Evolutionary conservation across 2,797 vertebrate species (phyloP), one percentile per base, ranked within the genome.

Genomic region (Podargus strigoides): DNA sequence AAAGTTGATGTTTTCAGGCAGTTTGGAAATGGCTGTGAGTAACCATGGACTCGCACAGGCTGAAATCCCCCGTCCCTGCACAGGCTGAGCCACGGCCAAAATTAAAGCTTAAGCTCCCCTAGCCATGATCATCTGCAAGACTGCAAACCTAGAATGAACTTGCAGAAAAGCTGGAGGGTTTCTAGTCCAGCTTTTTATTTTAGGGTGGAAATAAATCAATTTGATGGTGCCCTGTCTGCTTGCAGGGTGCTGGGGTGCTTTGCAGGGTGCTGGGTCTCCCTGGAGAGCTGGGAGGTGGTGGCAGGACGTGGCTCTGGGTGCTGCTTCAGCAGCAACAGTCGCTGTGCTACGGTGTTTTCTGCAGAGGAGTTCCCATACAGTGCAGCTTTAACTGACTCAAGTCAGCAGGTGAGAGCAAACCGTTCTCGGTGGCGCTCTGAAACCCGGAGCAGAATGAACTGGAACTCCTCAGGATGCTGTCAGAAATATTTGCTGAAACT

Each of bases 361-460:
- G 47, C 13, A 32, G 62, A 3, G 0, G 82, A 27, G 44, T 42
- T 81, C 53, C 66, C 85, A 16, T 2, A 26, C 3, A 5, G 2
- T 5, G 3, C 41, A 9, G 73, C 2, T 60, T 39, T 11, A 36
- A 72, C 53, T 13, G 84, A 21, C 41, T 19, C 74, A 59, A 82
- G 85, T 12, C 58, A 53, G 30, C 26, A 19, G 74, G 37, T 53
- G 86, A 87, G 69, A 34, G 34, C 20, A 68, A 78, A 26, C 22
- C 22, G 16, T 30, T 85, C 47, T n/a, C 26, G 70, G 46, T 5
- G 2, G 1, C 0, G 7, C 37, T 47, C 83, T 42, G 67, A 56
- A 89, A 23, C 22, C 62, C 7, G 1, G 9, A 0, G 1, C 23
- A 64, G 85, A 24, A 15, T 21, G 8, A 66, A 42, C 32, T 1